Evolutionary conservation across 2,113 vertebrate genomes (phyloP), one percentile per base, ranked within the genome.

Genomic region (Brachirus orientalis): DNA sequence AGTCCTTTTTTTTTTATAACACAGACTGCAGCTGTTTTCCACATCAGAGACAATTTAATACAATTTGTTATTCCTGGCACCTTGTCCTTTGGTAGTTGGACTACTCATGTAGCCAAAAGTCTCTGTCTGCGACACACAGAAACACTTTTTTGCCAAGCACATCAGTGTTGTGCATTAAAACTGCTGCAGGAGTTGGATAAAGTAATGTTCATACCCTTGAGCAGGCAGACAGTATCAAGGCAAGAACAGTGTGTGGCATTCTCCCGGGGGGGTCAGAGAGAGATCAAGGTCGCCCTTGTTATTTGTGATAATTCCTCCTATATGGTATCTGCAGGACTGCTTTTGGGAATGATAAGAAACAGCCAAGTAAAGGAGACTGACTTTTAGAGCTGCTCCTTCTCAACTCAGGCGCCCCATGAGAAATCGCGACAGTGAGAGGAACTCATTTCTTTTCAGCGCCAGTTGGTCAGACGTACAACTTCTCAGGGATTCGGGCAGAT

Each of bases 241-340:
- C 9, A 7, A 54, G 69, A 74, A 63, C 58, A 67, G 59, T 74
- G 45, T 70, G 56, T 53, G 71, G 59, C 64, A 10, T 59, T 71
- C 63, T 85, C 80, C 71, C 55, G 56, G 66, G 70, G 73, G 77
- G 83, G 81, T 73, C 80, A 83, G 72, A 68, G 69, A 43, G 53
- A 69, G 85, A 92, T 89, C 88, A 91, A 91, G 88, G 85, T 69
- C 83, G 57, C 79, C 80, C 60, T 83, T 86, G 80, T 88, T 90
- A 79, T 89, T 89, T 89, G 75, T 74, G 88, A 91, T 86, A 74
- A 80, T 79, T 90, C 77, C 71, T 86, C 50, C 64, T 11, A 28
- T 28, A 28, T 28, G 14, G 73, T 83, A 70, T 83, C 80, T 75
- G 69, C 72, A 58, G 62, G 79, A 75, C 72, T 73, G 52, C 77